Evolutionary conservation across 2,888 invertebrate species (phyloP).

Genomic region (Dendrolimus pini): DNA sequence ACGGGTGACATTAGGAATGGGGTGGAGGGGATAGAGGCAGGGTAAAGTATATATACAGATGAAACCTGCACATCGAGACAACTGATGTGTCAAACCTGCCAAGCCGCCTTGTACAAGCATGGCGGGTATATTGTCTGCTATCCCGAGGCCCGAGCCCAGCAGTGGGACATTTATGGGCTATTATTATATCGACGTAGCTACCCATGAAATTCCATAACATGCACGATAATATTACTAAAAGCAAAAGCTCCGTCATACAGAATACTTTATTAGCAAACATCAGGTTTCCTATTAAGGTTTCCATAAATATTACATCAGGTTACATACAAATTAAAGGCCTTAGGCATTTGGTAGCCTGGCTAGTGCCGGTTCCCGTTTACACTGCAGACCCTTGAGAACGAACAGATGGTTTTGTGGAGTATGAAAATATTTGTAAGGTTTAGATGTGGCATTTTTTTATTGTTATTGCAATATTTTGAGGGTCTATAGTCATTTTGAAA

Average conservation of each 20-base stretch:
- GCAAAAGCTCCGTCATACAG: not conserved
- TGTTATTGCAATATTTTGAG: not conserved
- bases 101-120: too few relatives aligned
- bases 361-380: slow-evolving; percentile 30
- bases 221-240: not conserved
- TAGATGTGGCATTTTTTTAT: not conserved
- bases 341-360: slow-evolving; percentile 24
- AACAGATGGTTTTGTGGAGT: slow-evolving; percentile 46
- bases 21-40: too few relatives aligned
- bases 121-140: too few relatives aligned
- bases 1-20: too few relatives aligned
- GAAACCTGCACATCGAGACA: too few relatives aligned
- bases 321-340: slow-evolving; percentile 59
- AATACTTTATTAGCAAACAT: not conserved
- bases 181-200: too few relatives aligned
- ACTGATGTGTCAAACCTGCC: too few relatives aligned
- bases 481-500: too few relatives aligned
- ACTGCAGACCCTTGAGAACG: slow-evolving; percentile 53
- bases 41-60: too few relatives aligned
- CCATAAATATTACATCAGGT: slow-evolving; percentile 29
- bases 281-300: slow-evolving; percentile 20
- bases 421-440: not conserved
- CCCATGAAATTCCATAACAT: too few relatives aligned
- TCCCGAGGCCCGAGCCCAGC: too few relatives aligned
- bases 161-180: too few relatives aligned